A percentile compares a stretch with the other conserved stretches of the same genome.
Conservation (phyloP, 2,113 vertebrate genomes). For the Silurus meridionalis region DNA sequence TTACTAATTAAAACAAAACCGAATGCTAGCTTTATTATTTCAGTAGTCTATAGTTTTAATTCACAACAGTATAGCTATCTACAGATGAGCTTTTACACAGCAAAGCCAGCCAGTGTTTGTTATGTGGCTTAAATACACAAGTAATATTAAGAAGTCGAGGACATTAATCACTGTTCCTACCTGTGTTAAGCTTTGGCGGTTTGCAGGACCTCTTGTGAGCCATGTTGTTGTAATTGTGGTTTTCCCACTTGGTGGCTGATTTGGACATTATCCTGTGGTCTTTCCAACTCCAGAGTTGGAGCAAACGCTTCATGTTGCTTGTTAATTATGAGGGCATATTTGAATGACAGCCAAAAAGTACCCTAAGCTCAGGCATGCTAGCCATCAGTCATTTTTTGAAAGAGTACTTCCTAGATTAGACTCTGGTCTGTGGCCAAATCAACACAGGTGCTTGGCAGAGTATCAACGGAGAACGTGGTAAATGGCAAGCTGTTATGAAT, state of each 20-base stretch:
- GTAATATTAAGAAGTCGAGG: neutral
- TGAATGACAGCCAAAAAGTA: conserved; percentile 50
- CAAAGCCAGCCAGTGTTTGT: neutral
- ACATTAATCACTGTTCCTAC: conserved; percentile 3
- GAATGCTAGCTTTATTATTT: neutral
- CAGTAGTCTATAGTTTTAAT: neutral
- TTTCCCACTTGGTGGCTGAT: conserved; percentile 20
- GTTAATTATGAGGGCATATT: conserved; percentile 46
- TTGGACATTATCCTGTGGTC: conserved; percentile 38
- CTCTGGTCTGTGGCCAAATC: conserved; percentile 41
- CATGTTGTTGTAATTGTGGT: conserved; percentile 27
- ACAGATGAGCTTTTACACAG: neutral
- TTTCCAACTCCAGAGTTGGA: neutral
- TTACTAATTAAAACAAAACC: neutral
- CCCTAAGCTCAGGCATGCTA: conserved; percentile 30
- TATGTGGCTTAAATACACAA: neutral
- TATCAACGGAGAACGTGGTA: conserved; percentile 36
- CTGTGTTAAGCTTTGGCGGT: neutral
- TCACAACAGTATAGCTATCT: neutral
- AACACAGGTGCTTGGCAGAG: conserved; percentile 52
- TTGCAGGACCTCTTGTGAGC: conserved; percentile 24
- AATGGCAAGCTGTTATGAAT: conserved; percentile 26
- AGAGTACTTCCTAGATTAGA: conserved; percentile 45
- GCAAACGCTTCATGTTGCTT: conserved; percentile 32
- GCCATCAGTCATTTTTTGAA: conserved; percentile 51